These are phyloP conservation scores for Sphaeramia orbicularis DNA, from an alignment of 2,797 vertebrate genomes.

Conservation along the genomic window DNA sequence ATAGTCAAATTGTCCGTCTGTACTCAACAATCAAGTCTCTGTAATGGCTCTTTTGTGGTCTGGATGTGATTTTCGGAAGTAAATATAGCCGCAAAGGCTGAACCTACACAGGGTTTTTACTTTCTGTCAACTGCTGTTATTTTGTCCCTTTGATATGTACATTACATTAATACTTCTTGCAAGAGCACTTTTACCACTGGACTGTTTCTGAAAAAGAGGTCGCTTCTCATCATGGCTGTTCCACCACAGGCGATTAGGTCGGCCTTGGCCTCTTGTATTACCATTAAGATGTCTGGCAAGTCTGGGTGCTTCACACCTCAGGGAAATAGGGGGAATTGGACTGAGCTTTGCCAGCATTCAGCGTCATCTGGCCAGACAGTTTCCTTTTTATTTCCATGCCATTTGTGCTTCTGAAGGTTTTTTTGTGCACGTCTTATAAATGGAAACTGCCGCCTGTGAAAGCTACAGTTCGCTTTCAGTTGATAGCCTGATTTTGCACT, in stretches of 20 bases:
- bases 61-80: constrained; percentile 1
- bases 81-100: not conserved
- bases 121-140: no score
- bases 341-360: constrained; percentile 26
- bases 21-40: constrained; percentile 16
- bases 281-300: constrained; percentile 14
- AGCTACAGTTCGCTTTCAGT: not conserved
- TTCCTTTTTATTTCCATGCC: constrained; percentile 22
- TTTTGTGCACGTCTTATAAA: not conserved
- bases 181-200: constrained; percentile 4
- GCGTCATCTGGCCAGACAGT: constrained; percentile 15
- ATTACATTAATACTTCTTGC: no score
- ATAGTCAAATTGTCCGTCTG: constrained; percentile 9
- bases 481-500: not conserved
- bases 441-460: not conserved
- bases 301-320: constrained; percentile 17
- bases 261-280: constrained; percentile 12
- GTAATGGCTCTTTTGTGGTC: constrained; percentile 2
- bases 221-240: constrained; percentile 11
- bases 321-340: constrained; percentile 16
- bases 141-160: no score
- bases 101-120: constrained; percentile 5
- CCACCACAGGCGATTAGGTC: constrained; percentile 14
- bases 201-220: not conserved
- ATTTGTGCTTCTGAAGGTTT: constrained; percentile 27